Base-by-base conservation (phyloP, 2,113 vertebrate species). In the Periophthalmodon schlosseri region DNA sequence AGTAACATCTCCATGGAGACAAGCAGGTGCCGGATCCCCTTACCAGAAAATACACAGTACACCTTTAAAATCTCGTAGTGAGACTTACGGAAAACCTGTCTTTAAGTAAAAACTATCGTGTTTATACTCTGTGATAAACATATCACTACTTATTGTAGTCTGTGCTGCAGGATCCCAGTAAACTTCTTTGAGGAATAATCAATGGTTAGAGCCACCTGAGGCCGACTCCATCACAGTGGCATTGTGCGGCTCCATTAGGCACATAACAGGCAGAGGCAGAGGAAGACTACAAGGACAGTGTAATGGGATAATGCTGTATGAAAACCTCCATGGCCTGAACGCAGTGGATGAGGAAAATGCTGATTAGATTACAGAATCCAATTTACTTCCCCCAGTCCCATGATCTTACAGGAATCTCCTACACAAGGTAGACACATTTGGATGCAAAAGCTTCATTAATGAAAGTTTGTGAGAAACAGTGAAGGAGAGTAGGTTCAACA, bases 281-380 rank as follows among this genome's bases (percentile, higher is more conserved):
- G 12, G 69, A 69, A 74, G 66, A 70, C 74, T 77, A 70, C 64
- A 66, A 34, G 14, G 46, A 77, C 72, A 70, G 34, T 56, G 44
- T 82, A 83, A 87, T 82, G 61, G 64, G 72, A 85, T 86, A 74
- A 78, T 82, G 80, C 66, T 72, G 69, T 57, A 74, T 65, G 36
- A 83, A 76, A 73, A 78, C 73, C 12, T 15, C 69, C 54, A 72
- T 75, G 69, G 60, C 70, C 78, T 77, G 75, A 83, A 83, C 71
- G 61, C 64, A 66, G 71, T 74, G 68, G 76, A 83, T 72, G 74
- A 82, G 39, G 73, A 65, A 60, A 86, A 80, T 23, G 21, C 57
- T 80, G 78, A 89, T 88, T 84, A 71, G 69, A 87, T 88, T 81
- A 85, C 58, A 61, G 68, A 76, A 86, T 85, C 70, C 60, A 83